Conservation (phyloP, 2,888 invertebrate species). For the Balanococcus diminutus region DNA sequence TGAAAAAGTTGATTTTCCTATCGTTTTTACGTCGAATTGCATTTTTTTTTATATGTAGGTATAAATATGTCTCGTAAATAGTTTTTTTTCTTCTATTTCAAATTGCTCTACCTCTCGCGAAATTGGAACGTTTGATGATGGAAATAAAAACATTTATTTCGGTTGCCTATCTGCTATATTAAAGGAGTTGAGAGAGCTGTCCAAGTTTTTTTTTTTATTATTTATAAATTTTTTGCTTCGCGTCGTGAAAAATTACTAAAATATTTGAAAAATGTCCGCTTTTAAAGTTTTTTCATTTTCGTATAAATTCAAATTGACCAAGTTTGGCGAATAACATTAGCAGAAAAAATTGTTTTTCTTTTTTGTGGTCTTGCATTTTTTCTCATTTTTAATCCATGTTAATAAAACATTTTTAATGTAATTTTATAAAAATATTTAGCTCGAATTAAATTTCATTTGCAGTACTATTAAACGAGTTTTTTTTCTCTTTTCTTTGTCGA, state of each 20-base stretch:
- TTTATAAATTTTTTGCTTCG: not conserved
- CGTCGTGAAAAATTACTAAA: slow-evolving; percentile 12
- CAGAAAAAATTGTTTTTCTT: not conserved
- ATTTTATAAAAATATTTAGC: slow-evolving; percentile 14
- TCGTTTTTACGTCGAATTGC: not conserved
- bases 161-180: not conserved
- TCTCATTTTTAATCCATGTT: not conserved
- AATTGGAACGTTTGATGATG: slow-evolving; percentile 1
- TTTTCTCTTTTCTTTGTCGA: not conserved
- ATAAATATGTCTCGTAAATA: not conserved
- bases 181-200: not conserved
- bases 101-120: not conserved
- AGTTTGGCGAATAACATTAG: not conserved
- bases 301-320: slow-evolving; percentile 10
- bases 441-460: slow-evolving; percentile 27
- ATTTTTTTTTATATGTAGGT: no score
- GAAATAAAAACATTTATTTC: not conserved
- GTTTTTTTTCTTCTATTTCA: not conserved
- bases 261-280: slow-evolving; percentile 18
- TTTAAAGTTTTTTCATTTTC: not conserved
- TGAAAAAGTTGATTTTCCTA: not conserved
- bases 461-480: not conserved
- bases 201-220: not conserved
- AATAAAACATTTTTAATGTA: slow-evolving; percentile 2
- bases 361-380: not conserved